These are phyloP conservation scores for Rhincodon typus DNA, from an alignment of 2,797 vertebrate species.

Conservation along the genomic window DNA sequence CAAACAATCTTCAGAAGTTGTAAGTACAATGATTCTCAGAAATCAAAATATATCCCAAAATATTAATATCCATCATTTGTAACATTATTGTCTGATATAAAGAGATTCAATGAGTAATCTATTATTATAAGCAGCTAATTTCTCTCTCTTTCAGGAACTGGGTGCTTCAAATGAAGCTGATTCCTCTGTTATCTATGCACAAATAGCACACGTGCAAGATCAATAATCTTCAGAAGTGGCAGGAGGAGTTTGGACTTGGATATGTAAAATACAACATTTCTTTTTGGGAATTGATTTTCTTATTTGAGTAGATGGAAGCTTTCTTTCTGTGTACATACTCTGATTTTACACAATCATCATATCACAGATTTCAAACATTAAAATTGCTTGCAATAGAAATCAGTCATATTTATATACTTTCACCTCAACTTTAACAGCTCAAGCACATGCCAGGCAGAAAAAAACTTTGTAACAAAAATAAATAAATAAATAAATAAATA, in stretches of 20 bases:
- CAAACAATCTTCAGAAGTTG: not conserved
- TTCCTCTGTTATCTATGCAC: not conserved
- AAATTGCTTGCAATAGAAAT: too few relatives aligned
- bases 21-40: not conserved
- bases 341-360: not conserved
- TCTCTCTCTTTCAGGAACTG: not conserved
- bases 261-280: not conserved
- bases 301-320: not conserved
- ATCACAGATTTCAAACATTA: not conserved
- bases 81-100: not conserved
- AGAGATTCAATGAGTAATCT: not conserved
- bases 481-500: not conserved
- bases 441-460: not conserved
- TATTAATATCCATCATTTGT: not conserved
- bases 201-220: not conserved
- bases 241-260: not conserved
- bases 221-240: not conserved
- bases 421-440: not conserved
- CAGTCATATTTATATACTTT: too few relatives aligned
- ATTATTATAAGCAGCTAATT: not conserved
- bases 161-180: not conserved
- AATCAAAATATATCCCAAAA: too few relatives aligned
- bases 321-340: not conserved
- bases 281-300: not conserved
- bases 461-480: not conserved